phyloP scores from a whole-genome alignment of 2,113 vertebrate species.

The Gambusia holbrooki region DNA sequence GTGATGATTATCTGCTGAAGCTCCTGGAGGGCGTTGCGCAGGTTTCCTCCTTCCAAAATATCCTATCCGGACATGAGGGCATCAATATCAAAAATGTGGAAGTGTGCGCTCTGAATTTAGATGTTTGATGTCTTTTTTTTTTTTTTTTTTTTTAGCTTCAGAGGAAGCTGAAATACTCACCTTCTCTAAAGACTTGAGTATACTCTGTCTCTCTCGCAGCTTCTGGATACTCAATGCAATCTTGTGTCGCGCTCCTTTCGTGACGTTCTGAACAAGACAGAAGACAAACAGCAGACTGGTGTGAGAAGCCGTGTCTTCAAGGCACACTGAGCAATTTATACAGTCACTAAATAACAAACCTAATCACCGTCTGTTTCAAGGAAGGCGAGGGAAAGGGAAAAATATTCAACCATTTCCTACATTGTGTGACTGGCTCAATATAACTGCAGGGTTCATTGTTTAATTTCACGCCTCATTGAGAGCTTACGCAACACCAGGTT shows the following conservation, averaged over 20 bases:
- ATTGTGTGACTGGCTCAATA: conserved; percentile 49
- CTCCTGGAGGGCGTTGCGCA: conserved; percentile 91
- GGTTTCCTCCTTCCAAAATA: conserved; percentile 92
- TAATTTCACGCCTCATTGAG: conserved; percentile 76
- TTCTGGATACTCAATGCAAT: conserved; percentile 96
- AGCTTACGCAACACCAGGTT: conserved; percentile 64
- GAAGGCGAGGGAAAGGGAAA: conserved; percentile 28
- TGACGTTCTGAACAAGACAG: conserved; percentile 85
- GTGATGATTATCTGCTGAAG: conserved; percentile 93
- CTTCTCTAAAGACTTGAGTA: conserved; percentile 93
- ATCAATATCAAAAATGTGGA: not conserved
- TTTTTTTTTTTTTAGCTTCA: not conserved
- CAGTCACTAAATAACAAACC: conserved; percentile 64
- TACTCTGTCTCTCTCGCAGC: conserved; percentile 88
- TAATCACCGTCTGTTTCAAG: conserved; percentile 68
- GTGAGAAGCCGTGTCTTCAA: conserved; percentile 34
- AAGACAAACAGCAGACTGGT: conserved; percentile 13
- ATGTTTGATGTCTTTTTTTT: not conserved
- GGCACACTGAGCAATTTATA: conserved; percentile 47
- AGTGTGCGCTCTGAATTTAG: not conserved
- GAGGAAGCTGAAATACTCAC: conserved; percentile 64
- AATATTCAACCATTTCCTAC: conserved; percentile 47
- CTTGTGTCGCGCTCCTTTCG: conserved; percentile 94
- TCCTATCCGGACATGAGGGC: conserved; percentile 77
- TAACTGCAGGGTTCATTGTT: conserved; percentile 60